These are phyloP conservation scores for Epinephelus fuscoguttatus DNA, from an alignment of 2,113 vertebrate genomes.

Conservation along the genomic window DNA sequence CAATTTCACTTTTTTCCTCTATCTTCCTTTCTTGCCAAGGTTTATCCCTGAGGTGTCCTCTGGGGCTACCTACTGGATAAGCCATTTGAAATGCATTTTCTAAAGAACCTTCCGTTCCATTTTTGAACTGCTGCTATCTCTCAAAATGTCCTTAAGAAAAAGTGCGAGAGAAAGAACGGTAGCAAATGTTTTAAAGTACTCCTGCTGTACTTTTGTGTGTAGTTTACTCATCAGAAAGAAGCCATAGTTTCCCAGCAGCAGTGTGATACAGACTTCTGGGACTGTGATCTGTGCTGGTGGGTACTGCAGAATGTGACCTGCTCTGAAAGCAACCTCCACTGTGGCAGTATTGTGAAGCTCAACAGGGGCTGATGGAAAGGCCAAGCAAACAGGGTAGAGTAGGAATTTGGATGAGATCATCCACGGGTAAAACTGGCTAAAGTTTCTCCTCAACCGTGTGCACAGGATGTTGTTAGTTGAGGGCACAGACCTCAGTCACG, in stretches of 20 bases:
- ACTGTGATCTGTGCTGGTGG: slow-evolving; percentile 64
- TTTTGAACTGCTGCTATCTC: slow-evolving; percentile 80
- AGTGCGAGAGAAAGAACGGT: slow-evolving; percentile 59
- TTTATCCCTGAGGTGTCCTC: slow-evolving; percentile 84
- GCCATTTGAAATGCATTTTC: slow-evolving; percentile 82
- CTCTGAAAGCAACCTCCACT: slow-evolving; percentile 27
- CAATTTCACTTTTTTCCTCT: slow-evolving; percentile 69
- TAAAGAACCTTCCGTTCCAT: slow-evolving; percentile 77
- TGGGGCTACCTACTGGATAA: slow-evolving; percentile 81
- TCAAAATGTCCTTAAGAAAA: slow-evolving; percentile 81
- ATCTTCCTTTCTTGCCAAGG: slow-evolving; percentile 79
- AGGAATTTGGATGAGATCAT: slow-evolving; percentile 39
- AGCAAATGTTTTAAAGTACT: slow-evolving; percentile 70
- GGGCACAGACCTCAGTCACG: neutral
- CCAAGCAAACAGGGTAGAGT: slow-evolving; percentile 26
- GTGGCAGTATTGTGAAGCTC: slow-evolving; percentile 29
- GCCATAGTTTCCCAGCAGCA: slow-evolving; percentile 48
- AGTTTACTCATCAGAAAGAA: slow-evolving; percentile 62
- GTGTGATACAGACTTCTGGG: slow-evolving; percentile 54
- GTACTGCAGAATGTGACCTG: slow-evolving; percentile 37
- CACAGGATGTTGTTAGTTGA: neutral
- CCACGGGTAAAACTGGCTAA: slow-evolving; percentile 4
- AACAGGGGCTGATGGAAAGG: slow-evolving; percentile 41
- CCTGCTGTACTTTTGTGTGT: slow-evolving; percentile 62
- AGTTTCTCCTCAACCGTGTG: slow-evolving; percentile 1